Percentiles rank a stretch among this genome's conserved stretches.
Conservation (phyloP, 1,140 invertebrate species). For the Drosophila suzukii region DNA sequence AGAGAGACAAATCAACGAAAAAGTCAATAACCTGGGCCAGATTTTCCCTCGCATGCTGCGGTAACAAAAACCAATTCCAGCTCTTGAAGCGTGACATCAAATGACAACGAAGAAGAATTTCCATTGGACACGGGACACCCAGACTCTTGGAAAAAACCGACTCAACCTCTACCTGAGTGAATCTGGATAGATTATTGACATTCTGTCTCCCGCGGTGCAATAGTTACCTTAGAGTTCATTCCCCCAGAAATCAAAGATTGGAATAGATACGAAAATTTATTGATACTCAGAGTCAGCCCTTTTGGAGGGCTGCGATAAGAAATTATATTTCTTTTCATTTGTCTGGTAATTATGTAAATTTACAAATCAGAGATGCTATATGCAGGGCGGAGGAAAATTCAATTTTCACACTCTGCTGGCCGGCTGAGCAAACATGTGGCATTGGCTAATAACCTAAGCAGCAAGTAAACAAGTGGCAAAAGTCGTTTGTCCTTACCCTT, state of each 20-base stretch:
- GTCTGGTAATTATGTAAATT: conserved; percentile 64
- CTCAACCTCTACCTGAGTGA: conserved; percentile 54
- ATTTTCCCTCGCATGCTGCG: conserved; percentile 37
- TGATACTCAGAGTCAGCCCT: conserved; percentile 55
- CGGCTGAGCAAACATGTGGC: conserved; percentile 62
- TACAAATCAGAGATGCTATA: conserved; percentile 8
- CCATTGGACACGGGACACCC: conserved; percentile 50
- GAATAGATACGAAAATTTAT: conserved; percentile 58
- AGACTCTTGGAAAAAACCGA: conserved; percentile 1
- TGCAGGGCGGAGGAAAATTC: conserved; percentile 27
- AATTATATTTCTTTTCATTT: conserved; percentile 56
- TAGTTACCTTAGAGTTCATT: conserved; percentile 32
- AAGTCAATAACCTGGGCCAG: conserved; percentile 73
- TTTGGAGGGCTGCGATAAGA: conserved; percentile 26
- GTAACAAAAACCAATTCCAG: conserved; percentile 64
- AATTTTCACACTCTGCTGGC: conserved; percentile 50
- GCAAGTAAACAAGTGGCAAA: conserved; percentile 62
- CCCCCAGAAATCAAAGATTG: conserved; percentile 18
- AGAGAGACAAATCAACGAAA: conserved; percentile 38
- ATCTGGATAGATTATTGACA: conserved; percentile 35
- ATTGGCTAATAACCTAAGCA: conserved; percentile 80
- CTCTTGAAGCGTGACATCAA: conserved; percentile 76
- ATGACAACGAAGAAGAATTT: conserved; percentile 65
- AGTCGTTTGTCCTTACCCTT: conserved; percentile 20
- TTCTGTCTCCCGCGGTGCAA: conserved; percentile 39